These are phyloP conservation scores for Piezodorus guildinii DNA, from an alignment of 1,140 invertebrate species.

Conservation along the genomic window DNA sequence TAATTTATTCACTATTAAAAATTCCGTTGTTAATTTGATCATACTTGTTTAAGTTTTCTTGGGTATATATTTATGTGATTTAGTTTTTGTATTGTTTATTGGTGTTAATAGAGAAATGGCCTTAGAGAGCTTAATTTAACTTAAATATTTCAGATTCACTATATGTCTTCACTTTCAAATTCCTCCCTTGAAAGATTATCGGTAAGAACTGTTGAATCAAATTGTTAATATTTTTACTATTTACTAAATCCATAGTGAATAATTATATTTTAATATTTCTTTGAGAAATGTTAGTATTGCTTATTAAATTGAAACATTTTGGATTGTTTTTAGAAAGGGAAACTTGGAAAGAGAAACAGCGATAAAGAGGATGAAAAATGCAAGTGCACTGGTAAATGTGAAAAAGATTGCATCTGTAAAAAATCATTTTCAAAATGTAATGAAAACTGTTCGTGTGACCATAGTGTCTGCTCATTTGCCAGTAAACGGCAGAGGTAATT, in stretches of 20 bases:
- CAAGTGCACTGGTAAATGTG: background rate
- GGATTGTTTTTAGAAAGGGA: background rate
- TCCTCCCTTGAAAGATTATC: background rate
- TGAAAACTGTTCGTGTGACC: conserved; percentile 6
- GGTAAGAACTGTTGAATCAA: background rate
- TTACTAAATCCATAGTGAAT: background rate
- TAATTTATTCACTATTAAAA: no score
- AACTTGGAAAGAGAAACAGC: background rate
- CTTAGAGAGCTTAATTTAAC: no score
- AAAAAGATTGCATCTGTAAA: background rate
- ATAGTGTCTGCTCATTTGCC: background rate
- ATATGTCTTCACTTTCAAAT: background rate
- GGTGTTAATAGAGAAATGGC: no score
- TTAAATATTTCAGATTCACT: background rate
- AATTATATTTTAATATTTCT: background rate
- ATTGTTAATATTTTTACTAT: background rate
- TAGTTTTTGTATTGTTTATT: no score
- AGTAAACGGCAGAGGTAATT: background rate
- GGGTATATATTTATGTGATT: no score
- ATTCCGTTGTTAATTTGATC: no score
- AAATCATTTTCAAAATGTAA: background rate
- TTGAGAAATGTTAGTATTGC: background rate
- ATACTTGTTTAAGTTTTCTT: no score
- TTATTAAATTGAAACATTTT: background rate
- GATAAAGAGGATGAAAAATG: conserved; percentile 1